Evolutionary conservation across 2,888 invertebrate genomes (phyloP).

Genomic region (Macrosiphum euphorbiae): DNA sequence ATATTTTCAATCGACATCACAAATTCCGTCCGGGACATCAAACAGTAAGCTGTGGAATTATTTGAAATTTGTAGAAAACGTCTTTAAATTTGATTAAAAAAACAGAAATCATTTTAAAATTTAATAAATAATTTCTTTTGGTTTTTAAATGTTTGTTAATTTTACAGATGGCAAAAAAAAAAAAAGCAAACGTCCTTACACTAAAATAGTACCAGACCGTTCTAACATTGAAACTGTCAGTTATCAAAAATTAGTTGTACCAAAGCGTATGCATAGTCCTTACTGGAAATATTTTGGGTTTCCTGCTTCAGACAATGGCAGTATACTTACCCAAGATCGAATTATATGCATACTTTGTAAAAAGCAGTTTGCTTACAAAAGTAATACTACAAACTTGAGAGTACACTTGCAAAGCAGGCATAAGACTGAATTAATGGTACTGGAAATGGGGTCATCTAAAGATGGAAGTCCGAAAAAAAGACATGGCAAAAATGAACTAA

Average conservation of each 20-base stretch:
- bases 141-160: neutral
- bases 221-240: slow-evolving; percentile 57
- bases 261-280: slow-evolving; percentile 72
- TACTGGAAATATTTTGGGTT: slow-evolving; percentile 74
- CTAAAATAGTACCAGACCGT: slow-evolving; percentile 41
- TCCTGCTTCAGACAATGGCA: slow-evolving; percentile 72
- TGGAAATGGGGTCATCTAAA: slow-evolving; percentile 58
- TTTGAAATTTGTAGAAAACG: neutral
- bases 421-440: slow-evolving; percentile 62
- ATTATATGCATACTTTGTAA: slow-evolving; percentile 73
- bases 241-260: slow-evolving; percentile 72
- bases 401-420: slow-evolving; percentile 73
- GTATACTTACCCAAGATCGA: slow-evolving; percentile 70
- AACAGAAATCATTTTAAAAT: neutral
- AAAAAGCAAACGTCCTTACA: slow-evolving; percentile 47
- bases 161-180: slow-evolving; percentile 48
- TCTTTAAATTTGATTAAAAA: neutral
- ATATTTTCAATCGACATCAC: slow-evolving; percentile 47
- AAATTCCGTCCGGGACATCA: neutral
- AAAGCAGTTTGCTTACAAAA: slow-evolving; percentile 72
- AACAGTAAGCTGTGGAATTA: slow-evolving; percentile 30
- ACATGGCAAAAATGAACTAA: slow-evolving; percentile 45
- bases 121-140: neutral
- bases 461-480: slow-evolving; percentile 43
- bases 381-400: slow-evolving; percentile 73